A percentile compares a stretch with the other conserved stretches of the same genome.
Evolutionary conservation across 2,797 vertebrate species (phyloP).

Genomic region (Echeneis naucrates): DNA sequence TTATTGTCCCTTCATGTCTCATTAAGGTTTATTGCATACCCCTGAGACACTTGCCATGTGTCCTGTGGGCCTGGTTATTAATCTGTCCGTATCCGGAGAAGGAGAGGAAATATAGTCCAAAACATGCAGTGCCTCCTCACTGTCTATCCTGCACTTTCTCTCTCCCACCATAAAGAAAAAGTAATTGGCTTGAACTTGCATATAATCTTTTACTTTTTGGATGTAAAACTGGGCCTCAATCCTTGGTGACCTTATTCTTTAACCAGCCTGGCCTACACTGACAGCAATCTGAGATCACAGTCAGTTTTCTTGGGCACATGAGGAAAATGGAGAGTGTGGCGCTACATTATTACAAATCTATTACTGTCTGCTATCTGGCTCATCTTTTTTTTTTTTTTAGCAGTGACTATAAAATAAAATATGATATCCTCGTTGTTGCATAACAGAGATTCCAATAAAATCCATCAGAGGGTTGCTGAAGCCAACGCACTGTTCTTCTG

Average conservation of each 20-base stretch:
- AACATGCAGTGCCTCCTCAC: background rate
- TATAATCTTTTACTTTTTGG: background rate
- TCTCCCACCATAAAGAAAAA: background rate
- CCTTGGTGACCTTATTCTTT: conserved; percentile 13
- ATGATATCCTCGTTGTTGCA: background rate
- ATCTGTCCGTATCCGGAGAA: background rate
- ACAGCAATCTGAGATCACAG: background rate
- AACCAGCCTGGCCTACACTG: conserved; percentile 1
- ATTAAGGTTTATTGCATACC: background rate
- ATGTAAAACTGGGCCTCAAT: background rate
- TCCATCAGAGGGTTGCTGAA: background rate
- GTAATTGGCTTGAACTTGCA: conserved; percentile 1
- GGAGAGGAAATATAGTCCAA: background rate
- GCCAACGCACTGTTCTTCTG: background rate
- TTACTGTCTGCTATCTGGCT: background rate
- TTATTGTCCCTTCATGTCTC: background rate
- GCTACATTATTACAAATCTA: conserved; percentile 65
- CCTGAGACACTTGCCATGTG: too few species aligned
- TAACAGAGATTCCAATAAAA: background rate
- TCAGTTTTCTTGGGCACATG: conserved; percentile 4
- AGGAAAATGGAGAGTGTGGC: conserved; percentile 38
- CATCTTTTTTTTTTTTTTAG: background rate
- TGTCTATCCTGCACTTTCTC: background rate
- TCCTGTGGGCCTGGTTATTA: background rate
- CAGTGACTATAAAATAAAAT: background rate